Percentiles rank a stretch among this genome's conserved stretches.
Evolutionary conservation across 2,797 vertebrate species (phyloP).

Genomic region (Onychomys torridus): DNA sequence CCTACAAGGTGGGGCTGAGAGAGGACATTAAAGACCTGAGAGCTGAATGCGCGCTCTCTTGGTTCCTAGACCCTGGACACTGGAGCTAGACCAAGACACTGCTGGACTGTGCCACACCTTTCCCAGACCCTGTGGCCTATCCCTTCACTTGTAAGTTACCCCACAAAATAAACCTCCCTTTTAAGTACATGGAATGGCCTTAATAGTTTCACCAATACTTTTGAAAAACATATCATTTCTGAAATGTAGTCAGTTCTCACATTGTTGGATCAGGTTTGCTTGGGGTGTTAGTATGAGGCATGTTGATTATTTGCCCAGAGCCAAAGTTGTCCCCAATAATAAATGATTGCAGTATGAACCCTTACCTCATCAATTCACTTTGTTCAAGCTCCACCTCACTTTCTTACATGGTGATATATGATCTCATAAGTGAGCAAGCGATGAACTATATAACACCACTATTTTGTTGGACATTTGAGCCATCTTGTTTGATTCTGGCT

Average conservation of each 20-base stretch:
- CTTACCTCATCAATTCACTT: not conserved
- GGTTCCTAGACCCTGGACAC: no score
- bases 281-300: not conserved
- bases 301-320: not conserved
- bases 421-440: not conserved
- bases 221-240: not conserved
- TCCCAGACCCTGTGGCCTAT: no score
- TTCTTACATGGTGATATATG: not conserved
- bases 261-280: not conserved
- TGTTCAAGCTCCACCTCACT: not conserved
- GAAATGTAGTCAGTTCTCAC: not conserved
- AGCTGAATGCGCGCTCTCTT: no score
- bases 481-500: not conserved
- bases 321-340: not conserved
- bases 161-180: no score
- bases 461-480: not conserved
- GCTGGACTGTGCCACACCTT: no score
- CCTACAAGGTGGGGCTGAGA: no score
- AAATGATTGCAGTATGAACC: not conserved
- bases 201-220: no score
- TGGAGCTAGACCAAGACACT: no score
- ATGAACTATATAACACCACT: not conserved
- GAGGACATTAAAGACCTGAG: no score
- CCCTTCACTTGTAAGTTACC: no score
- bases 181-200: no score